Evolutionary conservation across 2,797 vertebrate species (phyloP).

Genomic region (Mycteria americana): DNA sequence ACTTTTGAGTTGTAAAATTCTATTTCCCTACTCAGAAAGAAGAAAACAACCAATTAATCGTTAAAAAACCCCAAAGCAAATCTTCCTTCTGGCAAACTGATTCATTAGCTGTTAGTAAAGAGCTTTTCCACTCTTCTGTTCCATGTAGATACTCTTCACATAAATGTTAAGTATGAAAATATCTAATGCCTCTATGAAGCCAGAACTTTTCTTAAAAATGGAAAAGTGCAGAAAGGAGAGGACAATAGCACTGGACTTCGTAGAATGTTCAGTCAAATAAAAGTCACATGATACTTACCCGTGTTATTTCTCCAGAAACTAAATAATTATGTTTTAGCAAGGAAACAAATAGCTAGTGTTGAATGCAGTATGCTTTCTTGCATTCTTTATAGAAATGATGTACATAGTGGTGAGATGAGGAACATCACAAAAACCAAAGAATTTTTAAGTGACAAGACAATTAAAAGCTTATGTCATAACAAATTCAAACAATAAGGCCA

Average conservation of each 20-base stretch:
- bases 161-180: not conserved
- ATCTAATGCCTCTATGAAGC: not conserved
- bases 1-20: not conserved
- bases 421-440: not conserved
- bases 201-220: not conserved
- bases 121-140: not conserved
- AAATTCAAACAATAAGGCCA: not conserved
- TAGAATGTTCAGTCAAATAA: not conserved
- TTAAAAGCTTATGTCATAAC: not conserved
- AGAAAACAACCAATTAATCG: not conserved
- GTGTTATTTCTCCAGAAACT: not conserved
- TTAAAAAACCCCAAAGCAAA: not conserved
- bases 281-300: not conserved
- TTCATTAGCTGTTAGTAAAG: not conserved
- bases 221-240: not conserved
- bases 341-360: not conserved
- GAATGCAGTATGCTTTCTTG: not conserved
- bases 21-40: not conserved
- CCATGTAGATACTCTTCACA: not conserved
- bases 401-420: not conserved
- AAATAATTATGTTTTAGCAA: not conserved
- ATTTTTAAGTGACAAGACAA: not conserved
- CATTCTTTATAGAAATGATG: not conserved
- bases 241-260: not conserved
- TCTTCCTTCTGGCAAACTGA: not conserved